phyloP scores from a whole-genome alignment of 1,140 invertebrate species.

The Alviniconcha marisindica region DNA sequence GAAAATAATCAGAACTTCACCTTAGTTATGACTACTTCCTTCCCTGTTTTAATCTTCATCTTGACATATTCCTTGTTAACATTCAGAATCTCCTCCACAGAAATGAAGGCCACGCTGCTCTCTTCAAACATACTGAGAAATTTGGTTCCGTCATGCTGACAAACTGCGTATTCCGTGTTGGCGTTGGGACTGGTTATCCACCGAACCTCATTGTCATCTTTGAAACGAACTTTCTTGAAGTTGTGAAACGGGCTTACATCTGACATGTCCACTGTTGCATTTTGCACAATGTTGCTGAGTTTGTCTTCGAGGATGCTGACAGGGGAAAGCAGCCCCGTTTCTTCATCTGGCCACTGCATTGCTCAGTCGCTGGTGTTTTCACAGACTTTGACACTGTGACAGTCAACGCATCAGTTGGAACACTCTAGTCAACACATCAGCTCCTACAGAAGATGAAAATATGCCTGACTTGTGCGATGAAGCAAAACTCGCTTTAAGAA shows the following conservation, averaged over 20 bases:
- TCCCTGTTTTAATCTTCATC: constrained; percentile 39
- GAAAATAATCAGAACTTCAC: constrained; percentile 26
- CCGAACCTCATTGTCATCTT: constrained; percentile 32
- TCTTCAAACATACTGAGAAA: neutral
- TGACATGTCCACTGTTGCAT: constrained; percentile 28
- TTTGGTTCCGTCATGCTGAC: neutral
- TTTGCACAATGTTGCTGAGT: constrained; percentile 9
- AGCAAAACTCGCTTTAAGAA: too few species aligned
- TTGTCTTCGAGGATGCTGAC: constrained; percentile 33
- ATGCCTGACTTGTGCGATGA: too few species aligned
- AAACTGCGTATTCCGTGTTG: constrained; percentile 30
- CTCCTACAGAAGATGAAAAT: too few species aligned
- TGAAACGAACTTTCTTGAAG: constrained; percentile 28
- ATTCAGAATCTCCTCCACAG: constrained; percentile 44
- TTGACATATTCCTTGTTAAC: constrained; percentile 40
- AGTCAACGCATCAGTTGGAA: too few species aligned
- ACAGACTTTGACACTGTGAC: too few species aligned
- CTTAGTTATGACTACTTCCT: constrained; percentile 41
- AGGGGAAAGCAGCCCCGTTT: constrained; percentile 5
- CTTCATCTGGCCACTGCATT: constrained; percentile 16
- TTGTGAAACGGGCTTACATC: neutral
- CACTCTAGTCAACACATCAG: too few species aligned
- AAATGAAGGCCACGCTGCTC: constrained; percentile 40
- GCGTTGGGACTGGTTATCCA: constrained; percentile 34
- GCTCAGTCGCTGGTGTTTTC: too few species aligned